phyloP scores from a whole-genome alignment of 2,113 vertebrate species.

The Gulo gulo region DNA sequence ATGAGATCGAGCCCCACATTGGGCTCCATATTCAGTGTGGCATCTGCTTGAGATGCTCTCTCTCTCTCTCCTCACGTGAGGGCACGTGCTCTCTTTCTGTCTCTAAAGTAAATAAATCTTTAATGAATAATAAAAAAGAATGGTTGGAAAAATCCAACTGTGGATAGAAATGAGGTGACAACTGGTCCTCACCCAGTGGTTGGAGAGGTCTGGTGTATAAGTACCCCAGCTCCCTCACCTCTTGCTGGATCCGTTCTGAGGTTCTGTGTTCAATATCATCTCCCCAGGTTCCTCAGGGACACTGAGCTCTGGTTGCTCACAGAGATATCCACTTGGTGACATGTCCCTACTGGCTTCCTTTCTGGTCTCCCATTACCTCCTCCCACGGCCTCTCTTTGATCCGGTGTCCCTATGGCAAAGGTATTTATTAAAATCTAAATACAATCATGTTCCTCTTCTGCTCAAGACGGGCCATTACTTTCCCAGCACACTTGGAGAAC shows the following conservation, averaged over 20 bases:
- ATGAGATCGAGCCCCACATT: neutral
- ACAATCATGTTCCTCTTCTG: neutral
- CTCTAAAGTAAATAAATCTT: neutral
- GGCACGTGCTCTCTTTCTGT: neutral
- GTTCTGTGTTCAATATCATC: accelerated
- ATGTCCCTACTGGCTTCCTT: neutral
- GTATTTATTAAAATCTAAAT: neutral
- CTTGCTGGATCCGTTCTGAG: neutral
- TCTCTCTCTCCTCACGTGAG: neutral
- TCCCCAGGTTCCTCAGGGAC: neutral
- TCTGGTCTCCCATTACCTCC: neutral
- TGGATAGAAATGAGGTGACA: neutral
- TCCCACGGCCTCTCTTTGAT: neutral
- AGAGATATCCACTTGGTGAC: neutral
- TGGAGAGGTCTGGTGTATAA: too few relatives aligned
- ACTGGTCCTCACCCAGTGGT: too few relatives aligned
- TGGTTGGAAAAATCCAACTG: neutral
- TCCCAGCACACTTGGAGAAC: neutral
- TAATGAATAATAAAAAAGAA: neutral
- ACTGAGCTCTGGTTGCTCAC: neutral
- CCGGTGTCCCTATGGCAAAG: neutral
- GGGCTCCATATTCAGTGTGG: neutral
- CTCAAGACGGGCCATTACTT: neutral
- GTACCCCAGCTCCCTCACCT: neutral
- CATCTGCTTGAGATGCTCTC: neutral